Evolutionary conservation across 2,797 vertebrate genomes (phyloP), one percentile per base, ranked within the genome.

Genomic region (Microtus obscurus): DNA sequence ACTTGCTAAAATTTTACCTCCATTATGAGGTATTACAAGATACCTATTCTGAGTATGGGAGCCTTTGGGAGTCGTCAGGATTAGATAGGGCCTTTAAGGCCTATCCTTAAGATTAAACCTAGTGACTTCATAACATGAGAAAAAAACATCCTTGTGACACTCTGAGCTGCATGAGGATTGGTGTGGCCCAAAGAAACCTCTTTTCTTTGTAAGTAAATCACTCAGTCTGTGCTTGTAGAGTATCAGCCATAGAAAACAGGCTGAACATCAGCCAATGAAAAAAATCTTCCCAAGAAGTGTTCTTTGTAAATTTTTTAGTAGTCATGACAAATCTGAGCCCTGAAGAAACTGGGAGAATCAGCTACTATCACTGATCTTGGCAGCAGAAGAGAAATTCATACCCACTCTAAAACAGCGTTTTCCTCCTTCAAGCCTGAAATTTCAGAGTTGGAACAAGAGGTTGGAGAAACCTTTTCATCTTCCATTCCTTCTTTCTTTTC

Each of bases 331-430:
- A 92, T 74, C 34, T 14, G 34, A 90, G 43, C 16, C 2, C 87
- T 76, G 48, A 81, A 83, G 25, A 92, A 56, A 29, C 59, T 61
- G 27, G 53, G 16, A 89, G 85, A 71, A 81, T 43, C n/a, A 17
- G 56, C 21, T 16, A 5, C 25, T 40, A 5, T 79, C 31, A 14
- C 27, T 40, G 6, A 71, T 61, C 3, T 81, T 67, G 83, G 56
- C 29, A 90, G 78, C 45, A 83, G 51, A 90, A 45, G 63, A 79
- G 31, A 82, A 90, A 83, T 87, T 87, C 67, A 87, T 83, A 79
- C 8, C 25, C 21, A 51, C 48, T 37, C 34, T 69, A 87, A 43
- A 14, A 48, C 25, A 80, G 43, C 6, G 37, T 48, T 69, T 78
- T 78, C 29, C 23, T 6, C 37, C 56, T 65, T 56, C 59, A 56